phyloP scores from a whole-genome alignment of 2,113 vertebrate genomes.

The Machaerirhynchus nigripectus region DNA sequence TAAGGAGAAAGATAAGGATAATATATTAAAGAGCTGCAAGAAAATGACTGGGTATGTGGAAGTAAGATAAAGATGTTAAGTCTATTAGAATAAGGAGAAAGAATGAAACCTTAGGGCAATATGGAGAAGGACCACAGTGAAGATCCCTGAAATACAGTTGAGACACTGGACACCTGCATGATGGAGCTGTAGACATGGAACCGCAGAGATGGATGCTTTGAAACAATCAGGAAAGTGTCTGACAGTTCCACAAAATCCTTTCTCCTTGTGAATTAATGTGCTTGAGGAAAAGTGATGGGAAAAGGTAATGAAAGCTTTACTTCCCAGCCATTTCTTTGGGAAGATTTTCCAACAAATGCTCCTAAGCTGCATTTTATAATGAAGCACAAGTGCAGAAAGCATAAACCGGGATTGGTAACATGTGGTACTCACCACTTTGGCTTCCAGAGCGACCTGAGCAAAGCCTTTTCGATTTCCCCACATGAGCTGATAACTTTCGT shows the following conservation, averaged over 20 bases:
- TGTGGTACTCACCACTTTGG: constrained; percentile 74
- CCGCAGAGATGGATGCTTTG: background rate
- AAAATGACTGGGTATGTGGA: background rate
- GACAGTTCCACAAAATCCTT: background rate
- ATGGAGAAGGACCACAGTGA: background rate
- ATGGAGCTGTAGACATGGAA: background rate
- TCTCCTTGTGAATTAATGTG: background rate
- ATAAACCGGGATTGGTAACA: background rate
- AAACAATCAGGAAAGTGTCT: background rate
- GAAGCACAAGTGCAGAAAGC: background rate
- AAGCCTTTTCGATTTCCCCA: constrained; percentile 88
- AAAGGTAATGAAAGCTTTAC: background rate
- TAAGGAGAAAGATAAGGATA: background rate
- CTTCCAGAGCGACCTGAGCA: constrained; percentile 84
- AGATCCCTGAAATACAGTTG: background rate
- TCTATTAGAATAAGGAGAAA: background rate
- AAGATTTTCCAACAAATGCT: background rate
- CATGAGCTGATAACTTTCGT: constrained; percentile 80
- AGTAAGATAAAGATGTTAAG: background rate
- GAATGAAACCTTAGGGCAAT: background rate
- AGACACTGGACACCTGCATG: background rate
- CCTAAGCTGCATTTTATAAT: background rate
- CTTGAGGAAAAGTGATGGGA: background rate
- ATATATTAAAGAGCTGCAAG: background rate
- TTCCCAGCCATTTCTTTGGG: background rate